A percentile compares a stretch with the other conserved stretches of the same genome.
phyloP scores from a whole-genome alignment of 2,888 invertebrate species.

The Apeira syringaria region DNA sequence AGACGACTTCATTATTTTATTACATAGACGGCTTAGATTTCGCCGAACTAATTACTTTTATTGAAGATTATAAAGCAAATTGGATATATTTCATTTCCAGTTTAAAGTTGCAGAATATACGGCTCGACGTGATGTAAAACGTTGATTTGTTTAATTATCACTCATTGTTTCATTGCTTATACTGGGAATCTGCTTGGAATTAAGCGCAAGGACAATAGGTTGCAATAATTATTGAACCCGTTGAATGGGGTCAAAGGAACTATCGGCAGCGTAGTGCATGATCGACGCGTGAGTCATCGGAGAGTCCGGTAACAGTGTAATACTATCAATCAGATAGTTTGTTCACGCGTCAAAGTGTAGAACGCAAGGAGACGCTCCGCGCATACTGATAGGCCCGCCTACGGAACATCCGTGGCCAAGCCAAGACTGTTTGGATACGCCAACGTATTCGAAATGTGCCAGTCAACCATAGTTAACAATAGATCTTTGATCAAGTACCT shows the following conservation, averaged over 20 bases:
- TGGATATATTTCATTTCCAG: constrained; percentile 7
- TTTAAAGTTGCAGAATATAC: constrained; percentile 4
- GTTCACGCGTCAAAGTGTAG: constrained; percentile 62
- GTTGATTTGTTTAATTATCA: constrained; percentile 36
- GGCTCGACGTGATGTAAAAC: constrained; percentile 20
- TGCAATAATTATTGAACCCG: constrained; percentile 66
- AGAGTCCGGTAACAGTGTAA: constrained; percentile 61
- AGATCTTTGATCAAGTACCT: constrained; percentile 34
- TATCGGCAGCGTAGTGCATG: constrained; percentile 63
- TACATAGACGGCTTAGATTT: constrained; percentile 19
- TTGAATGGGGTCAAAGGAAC: constrained; percentile 76
- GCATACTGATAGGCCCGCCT: constrained; percentile 69
- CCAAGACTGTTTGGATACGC: constrained; percentile 50
- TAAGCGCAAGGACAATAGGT: constrained; percentile 71
- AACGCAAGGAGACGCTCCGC: constrained; percentile 51
- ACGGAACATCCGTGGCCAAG: constrained; percentile 53
- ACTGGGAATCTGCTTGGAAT: constrained; percentile 67
- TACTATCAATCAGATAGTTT: constrained; percentile 63
- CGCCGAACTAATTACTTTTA: constrained; percentile 20
- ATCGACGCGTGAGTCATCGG: constrained; percentile 70
- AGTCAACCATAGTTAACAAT: constrained; percentile 41
- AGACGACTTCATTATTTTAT: constrained; percentile 32
- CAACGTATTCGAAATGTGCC: constrained; percentile 50
- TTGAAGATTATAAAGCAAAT: constrained; percentile 14
- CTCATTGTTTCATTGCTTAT: constrained; percentile 53